Percentiles rank a stretch among this genome's conserved stretches.
Evolutionary conservation across 2,888 invertebrate genomes (phyloP).

Genomic region (Hyalella azteca): DNA sequence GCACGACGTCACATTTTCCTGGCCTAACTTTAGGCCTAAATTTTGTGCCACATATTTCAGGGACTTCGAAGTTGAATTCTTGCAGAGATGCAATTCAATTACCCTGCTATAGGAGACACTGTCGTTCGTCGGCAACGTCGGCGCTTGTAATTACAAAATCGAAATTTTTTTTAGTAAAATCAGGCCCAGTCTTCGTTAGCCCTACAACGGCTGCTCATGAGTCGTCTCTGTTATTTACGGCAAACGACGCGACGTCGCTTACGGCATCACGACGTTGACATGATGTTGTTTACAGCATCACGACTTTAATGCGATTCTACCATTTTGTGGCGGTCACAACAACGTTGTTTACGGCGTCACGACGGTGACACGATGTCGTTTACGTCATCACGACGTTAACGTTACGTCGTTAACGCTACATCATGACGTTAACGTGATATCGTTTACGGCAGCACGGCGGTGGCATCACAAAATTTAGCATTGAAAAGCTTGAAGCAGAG

Average conservation of each 20-base stretch:
- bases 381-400: neutral
- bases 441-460: too few relatives aligned
- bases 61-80: neutral
- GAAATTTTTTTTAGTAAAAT: neutral
- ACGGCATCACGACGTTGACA: neutral
- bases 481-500: too few relatives aligned
- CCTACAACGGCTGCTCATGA: too few relatives aligned
- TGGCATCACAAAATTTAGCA: too few relatives aligned
- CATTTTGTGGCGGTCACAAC: too few relatives aligned
- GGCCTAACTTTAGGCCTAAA: neutral
- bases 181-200: neutral
- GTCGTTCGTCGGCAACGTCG: neutral
- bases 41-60: neutral
- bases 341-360: too few relatives aligned
- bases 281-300: neutral
- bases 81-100: slow-evolving; percentile 12
- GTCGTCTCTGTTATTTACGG: too few relatives aligned
- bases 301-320: too few relatives aligned
- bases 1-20: neutral
- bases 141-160: neutral
- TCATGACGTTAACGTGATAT: too few relatives aligned
- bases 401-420: neutral
- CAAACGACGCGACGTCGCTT: neutral
- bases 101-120: neutral
- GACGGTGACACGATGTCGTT: too few relatives aligned